These are phyloP conservation scores for Muschampia plurimacula DNA, from an alignment of 2,888 invertebrate species.

Conservation along the genomic window DNA sequence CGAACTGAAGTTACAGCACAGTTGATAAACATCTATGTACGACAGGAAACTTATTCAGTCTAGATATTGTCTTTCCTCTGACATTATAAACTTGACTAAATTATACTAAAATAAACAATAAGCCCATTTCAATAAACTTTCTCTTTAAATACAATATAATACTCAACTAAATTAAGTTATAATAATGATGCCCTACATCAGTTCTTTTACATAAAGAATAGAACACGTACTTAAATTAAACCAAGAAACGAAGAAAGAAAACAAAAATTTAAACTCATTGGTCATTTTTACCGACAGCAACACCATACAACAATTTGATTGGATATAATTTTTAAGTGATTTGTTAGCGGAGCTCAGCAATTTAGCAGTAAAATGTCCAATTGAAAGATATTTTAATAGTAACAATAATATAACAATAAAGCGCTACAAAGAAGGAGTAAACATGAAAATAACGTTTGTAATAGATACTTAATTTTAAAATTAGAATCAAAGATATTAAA, in stretches of 20 bases:
- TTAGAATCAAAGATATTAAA: conserved; percentile 38
- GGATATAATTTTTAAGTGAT: conserved; percentile 22
- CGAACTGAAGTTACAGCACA: conserved; percentile 39
- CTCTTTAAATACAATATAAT: conserved; percentile 63
- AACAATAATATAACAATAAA: conserved; percentile 16
- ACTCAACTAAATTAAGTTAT: conserved; percentile 72
- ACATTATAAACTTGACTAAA: conserved; percentile 75
- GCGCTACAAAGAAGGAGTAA: conserved; percentile 17
- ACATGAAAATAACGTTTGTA: conserved; percentile 23
- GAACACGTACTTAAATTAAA: conserved; percentile 29
- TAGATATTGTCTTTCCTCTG: conserved; percentile 80
- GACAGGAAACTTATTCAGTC: conserved; percentile 79
- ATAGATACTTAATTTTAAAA: conserved; percentile 30
- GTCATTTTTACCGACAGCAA: conserved; percentile 49
- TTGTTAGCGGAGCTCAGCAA: not conserved
- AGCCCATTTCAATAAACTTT: conserved; percentile 58
- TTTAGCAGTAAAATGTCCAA: conserved; percentile 26
- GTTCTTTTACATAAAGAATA: conserved; percentile 57
- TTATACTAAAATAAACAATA: conserved; percentile 58
- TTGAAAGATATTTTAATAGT: conserved; percentile 27
- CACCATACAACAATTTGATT: conserved; percentile 22
- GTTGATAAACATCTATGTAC: conserved; percentile 56
- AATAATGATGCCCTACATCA: conserved; percentile 65
- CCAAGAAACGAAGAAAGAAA: conserved; percentile 49
- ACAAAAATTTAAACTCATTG: conserved; percentile 51